Base-by-base conservation (phyloP, 2,888 invertebrate genomes). In the Orthosia gracilis region DNA sequence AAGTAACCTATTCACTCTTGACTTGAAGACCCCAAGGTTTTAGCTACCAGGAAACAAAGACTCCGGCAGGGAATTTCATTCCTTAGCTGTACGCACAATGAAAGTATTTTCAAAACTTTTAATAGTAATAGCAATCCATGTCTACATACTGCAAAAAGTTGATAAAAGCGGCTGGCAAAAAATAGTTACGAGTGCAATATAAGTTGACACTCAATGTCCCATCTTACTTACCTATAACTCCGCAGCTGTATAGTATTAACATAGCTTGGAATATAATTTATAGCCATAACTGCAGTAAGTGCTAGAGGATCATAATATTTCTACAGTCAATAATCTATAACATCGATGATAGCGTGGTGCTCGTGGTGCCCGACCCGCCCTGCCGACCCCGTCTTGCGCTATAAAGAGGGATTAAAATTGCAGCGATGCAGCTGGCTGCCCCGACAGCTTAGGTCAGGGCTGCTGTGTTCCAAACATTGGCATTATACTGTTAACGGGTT, bases 401-500 rank as follows among this genome's bases (percentile, higher is more conserved):
- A 87, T 91, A 91, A 88, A 91, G 86, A 86, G 84, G 88, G 89
- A 91, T 91, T 90, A 90, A 92, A 91, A 91, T 91, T 91, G 91
- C 91, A 89, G 76, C 84, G 86, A 74, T 88, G 88, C 90, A 91
- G 88, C 89, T 88, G 87, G 82, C 84, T 85, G 79, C 69, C 57
- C 70, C 83, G 80, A 84, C 80, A 86, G 89, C 76, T 86, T 84
- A 85, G 71, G 79, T 74, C 80, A 84, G 83, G 85, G 85, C 47
- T 86, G 71, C 54, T 55, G 11, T 64, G 45, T 54, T 49, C 5
- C 52, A 69, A 69, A 75, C 58, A 59, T 21, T 12, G 31, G n/a
- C 12, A 54, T 13, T 59, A 58, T 21, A 67, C 9, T 40, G 0
- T 40, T 40, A 40, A 40, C 7, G 7, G 58, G 31, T 40, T 40